Percentiles rank a stretch among this genome's conserved stretches.
Conservation (phyloP, 1,140 invertebrate genomes). For the Idris sp. region DNA sequence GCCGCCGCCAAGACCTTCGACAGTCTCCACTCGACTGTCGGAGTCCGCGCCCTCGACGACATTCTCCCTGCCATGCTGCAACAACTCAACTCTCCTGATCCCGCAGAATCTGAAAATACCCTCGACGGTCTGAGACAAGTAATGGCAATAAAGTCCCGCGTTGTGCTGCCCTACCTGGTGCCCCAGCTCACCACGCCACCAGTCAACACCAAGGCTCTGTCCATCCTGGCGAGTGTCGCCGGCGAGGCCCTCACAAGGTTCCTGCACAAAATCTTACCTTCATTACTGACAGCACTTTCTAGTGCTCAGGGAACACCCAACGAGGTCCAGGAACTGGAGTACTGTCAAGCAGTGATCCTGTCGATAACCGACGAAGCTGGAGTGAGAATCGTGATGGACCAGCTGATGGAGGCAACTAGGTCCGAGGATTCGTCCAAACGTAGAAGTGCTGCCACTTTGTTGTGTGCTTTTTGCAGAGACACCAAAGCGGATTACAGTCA, state of each 20-base stretch:
- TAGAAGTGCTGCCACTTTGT: slow-evolving; percentile 89
- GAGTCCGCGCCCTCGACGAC: slow-evolving; percentile 96
- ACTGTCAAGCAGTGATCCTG: slow-evolving; percentile 95
- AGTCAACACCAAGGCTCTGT: slow-evolving; percentile 95
- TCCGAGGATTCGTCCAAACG: slow-evolving; percentile 82
- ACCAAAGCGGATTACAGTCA: slow-evolving; percentile 91
- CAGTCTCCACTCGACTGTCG: slow-evolving; percentile 95
- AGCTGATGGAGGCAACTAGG: slow-evolving; percentile 89
- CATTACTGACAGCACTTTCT: slow-evolving; percentile 88
- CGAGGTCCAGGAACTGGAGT: slow-evolving; percentile 90
- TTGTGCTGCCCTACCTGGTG: slow-evolving; percentile 96
- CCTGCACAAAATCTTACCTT: slow-evolving; percentile 93
- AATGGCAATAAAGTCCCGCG: slow-evolving; percentile 96
- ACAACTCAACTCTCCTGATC: slow-evolving; percentile 88
- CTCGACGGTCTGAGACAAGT: slow-evolving; percentile 97
- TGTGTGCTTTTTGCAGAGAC: slow-evolving; percentile 93
- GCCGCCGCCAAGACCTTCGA: slow-evolving; percentile 98
- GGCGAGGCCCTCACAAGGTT: slow-evolving; percentile 95
- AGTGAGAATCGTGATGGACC: slow-evolving; percentile 92
- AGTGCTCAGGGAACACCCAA: slow-evolving; percentile 84
- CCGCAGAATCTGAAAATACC: slow-evolving; percentile 87
- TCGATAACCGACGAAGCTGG: slow-evolving; percentile 93
- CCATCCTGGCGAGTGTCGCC: slow-evolving; percentile 94
- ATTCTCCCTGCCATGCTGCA: slow-evolving; percentile 94
- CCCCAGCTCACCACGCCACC: slow-evolving; percentile 93